phyloP scores from a whole-genome alignment of 37 sponge, comb jelly and placozoan species.

The Eunapius fragilis region DNA sequence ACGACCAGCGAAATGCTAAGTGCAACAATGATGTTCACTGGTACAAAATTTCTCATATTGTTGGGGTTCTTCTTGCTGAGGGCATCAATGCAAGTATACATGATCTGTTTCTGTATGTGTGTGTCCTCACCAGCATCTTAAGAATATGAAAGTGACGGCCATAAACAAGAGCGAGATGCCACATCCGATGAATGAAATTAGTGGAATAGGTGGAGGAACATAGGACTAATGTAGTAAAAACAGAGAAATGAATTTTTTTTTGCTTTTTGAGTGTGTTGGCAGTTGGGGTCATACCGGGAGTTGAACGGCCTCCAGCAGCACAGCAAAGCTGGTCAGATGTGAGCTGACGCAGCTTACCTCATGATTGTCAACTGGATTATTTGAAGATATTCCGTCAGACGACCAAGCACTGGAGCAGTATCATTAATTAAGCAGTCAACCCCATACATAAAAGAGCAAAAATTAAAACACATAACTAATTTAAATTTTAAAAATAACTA shows the following conservation, averaged over 20 bases:
- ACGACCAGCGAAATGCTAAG: neutral
- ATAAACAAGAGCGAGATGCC: neutral
- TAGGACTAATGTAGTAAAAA: neutral
- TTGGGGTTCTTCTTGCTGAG: neutral
- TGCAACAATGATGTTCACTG: neutral
- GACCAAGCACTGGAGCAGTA: neutral
- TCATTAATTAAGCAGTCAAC: too few relatives aligned
- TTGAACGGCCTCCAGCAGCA: neutral
- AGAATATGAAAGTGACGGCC: neutral
- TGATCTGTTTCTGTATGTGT: too few relatives aligned
- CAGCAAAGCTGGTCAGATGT: neutral
- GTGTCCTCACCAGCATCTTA: neutral
- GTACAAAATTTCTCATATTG: neutral
- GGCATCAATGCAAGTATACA: neutral
- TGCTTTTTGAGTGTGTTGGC: too few relatives aligned
- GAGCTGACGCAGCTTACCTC: neutral
- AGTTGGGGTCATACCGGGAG: neutral
- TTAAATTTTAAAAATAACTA: neutral
- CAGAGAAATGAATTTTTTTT: neutral
- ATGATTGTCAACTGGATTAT: neutral
- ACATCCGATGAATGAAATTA: neutral
- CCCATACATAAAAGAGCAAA: too few relatives aligned
- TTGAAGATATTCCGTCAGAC: neutral
- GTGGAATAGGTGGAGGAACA: neutral
- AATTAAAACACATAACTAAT: neutral